Conservation (phyloP, 2,797 vertebrate species). For the Toxotes lorentzi region DNA sequence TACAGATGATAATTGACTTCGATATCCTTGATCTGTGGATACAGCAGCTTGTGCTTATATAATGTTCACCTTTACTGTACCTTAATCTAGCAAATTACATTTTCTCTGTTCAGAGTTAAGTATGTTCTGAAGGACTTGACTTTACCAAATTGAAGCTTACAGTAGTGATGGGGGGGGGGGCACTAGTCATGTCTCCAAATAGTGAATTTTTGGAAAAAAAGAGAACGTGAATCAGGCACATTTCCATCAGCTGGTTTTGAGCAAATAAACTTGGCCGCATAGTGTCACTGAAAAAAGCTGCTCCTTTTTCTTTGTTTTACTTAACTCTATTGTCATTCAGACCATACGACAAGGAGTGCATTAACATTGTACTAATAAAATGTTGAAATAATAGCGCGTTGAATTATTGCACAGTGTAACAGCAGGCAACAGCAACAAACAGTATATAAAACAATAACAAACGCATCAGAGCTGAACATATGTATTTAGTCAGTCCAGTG, state of each 20-base stretch:
- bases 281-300: no score
- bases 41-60: slow-evolving; percentile 10
- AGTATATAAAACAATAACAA: background rate
- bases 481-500: background rate
- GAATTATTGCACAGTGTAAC: background rate
- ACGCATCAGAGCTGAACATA: background rate
- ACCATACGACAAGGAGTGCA: no score
- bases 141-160: slow-evolving; percentile 20
- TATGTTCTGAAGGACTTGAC: slow-evolving; percentile 19
- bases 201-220: no score
- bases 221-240: no score
- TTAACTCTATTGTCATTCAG: background rate
- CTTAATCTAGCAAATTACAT: slow-evolving; percentile 24
- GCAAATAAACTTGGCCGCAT: no score
- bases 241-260: no score
- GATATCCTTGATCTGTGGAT: slow-evolving; percentile 41
- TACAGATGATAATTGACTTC: slow-evolving; percentile 51
- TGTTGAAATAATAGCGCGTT: background rate
- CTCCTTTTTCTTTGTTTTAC: no score
- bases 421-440: background rate
- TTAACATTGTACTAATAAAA: background rate
- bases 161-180: no score
- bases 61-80: background rate
- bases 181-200: no score
- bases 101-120: slow-evolving; percentile 13